Evolutionary conservation across 2,888 invertebrate genomes (phyloP).

Genomic region (Drosophila anomelani): DNA sequence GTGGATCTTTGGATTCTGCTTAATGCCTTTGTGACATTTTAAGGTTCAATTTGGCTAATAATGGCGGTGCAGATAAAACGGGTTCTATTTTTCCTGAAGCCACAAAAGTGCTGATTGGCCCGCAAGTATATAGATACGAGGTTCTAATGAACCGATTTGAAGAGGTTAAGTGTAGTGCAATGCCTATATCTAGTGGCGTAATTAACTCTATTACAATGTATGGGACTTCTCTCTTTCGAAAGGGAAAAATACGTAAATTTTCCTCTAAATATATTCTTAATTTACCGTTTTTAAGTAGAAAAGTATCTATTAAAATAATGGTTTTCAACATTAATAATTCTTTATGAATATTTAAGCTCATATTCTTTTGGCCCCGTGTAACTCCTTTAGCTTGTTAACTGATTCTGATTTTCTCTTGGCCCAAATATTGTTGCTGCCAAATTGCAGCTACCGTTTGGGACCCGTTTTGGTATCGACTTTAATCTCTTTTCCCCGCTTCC

Average conservation of each 20-base stretch:
- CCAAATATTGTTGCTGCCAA: slow-evolving; percentile 58
- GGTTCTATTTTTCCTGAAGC: not conserved
- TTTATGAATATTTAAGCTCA: not conserved
- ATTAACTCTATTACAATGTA: slow-evolving; percentile 37
- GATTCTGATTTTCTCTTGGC: slow-evolving; percentile 39
- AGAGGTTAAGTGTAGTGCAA: slow-evolving; percentile 16
- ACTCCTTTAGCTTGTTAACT: slow-evolving; percentile 29
- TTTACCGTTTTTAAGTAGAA: no score
- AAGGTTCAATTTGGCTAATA: slow-evolving; percentile 68
- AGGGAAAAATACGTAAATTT: not conserved
- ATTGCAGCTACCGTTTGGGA: slow-evolving; percentile 70
- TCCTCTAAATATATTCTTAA: no score
- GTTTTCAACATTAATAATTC: no score
- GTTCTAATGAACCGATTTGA: slow-evolving; percentile 17
- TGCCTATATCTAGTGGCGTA: slow-evolving; percentile 14
- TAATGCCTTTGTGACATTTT: slow-evolving; percentile 77
- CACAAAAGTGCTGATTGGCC: slow-evolving; percentile 50
- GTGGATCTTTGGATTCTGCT: slow-evolving; percentile 26
- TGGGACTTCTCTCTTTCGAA: slow-evolving; percentile 8
- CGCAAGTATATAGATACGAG: slow-evolving; percentile 7
- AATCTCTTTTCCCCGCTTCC: slow-evolving; percentile 60
- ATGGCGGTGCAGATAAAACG: slow-evolving; percentile 69
- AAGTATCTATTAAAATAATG: no score
- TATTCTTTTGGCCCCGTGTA: not conserved
- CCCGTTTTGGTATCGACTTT: slow-evolving; percentile 45